Percentiles rank a stretch among this genome's conserved stretches.
These are phyloP conservation scores for Shargacucullia verbasci DNA, from an alignment of 2,888 invertebrate species.

Conservation along the genomic window DNA sequence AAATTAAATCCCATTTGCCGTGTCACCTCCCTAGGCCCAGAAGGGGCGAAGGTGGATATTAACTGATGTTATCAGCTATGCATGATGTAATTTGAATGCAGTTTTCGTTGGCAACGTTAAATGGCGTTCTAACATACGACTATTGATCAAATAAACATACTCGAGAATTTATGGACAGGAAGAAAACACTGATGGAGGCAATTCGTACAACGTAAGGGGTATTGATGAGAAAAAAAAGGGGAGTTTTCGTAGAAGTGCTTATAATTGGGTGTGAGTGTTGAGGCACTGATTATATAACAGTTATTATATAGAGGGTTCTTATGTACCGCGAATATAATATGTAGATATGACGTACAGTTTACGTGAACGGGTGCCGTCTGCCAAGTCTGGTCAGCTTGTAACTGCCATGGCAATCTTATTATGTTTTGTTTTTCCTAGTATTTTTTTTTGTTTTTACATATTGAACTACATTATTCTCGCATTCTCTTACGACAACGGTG, in stretches of 20 bases:
- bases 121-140: slow-evolving; percentile 15
- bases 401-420: no score
- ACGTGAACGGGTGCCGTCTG: no score
- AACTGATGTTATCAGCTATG: slow-evolving; percentile 68
- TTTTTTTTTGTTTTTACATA: no score
- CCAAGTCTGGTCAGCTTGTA: no score
- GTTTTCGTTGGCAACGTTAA: slow-evolving; percentile 49
- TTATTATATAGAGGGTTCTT: no score
- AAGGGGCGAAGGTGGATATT: slow-evolving; percentile 64
- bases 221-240: not conserved
- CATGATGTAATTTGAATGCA: slow-evolving; percentile 61
- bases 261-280: slow-evolving; percentile 8
- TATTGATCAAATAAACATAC: slow-evolving; percentile 43
- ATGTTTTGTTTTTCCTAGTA: no score
- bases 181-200: not conserved
- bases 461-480: no score
- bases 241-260: slow-evolving; percentile 9
- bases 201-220: not conserved
- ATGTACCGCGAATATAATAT: no score
- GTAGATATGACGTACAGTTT: no score
- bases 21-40: slow-evolving; percentile 27
- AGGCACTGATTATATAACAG: no score
- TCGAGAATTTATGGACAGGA: slow-evolving; percentile 18
- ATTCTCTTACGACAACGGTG: no score
- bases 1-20: not conserved